Percentiles rank a stretch among this genome's conserved stretches.
Conservation (phyloP, 2,797 vertebrate genomes). For the Neosilurus hyrtlii region DNA sequence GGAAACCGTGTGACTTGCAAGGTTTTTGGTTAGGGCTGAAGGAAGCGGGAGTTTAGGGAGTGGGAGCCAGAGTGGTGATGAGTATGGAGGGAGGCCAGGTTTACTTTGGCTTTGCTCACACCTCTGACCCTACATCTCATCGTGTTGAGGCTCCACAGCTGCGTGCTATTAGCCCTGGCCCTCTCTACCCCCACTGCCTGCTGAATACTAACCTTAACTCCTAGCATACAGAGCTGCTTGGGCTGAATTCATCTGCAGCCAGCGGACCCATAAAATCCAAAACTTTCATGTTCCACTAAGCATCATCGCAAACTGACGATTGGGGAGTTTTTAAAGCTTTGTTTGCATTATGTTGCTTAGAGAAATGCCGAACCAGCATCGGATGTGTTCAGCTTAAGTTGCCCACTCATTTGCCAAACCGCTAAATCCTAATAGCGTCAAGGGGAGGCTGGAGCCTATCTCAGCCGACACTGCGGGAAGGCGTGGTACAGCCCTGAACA, state of each 20-base stretch:
- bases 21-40: slow-evolving; percentile 17
- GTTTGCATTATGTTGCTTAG: neutral
- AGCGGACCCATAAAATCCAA: slow-evolving; percentile 18
- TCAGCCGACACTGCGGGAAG: too few species aligned
- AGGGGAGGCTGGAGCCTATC: too few species aligned
- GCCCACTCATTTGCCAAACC: neutral
- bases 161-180: slow-evolving; percentile 62
- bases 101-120: slow-evolving; percentile 67
- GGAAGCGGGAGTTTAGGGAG: slow-evolving; percentile 44
- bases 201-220: slow-evolving; percentile 24
- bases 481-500: too few species aligned
- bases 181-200: slow-evolving; percentile 31
- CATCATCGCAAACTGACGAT: neutral
- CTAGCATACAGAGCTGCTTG: slow-evolving; percentile 13
- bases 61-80: slow-evolving; percentile 60
- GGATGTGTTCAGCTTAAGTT: neutral
- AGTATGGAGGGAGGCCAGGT: slow-evolving; percentile 63
- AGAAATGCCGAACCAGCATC: neutral
- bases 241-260: slow-evolving; percentile 15
- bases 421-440: too few species aligned
- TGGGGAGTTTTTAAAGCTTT: neutral
- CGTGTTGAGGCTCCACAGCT: slow-evolving; percentile 63
- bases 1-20: slow-evolving; percentile 19
- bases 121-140: slow-evolving; percentile 64
- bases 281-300: slow-evolving; percentile 8